Conservation (phyloP, 1,140 invertebrate species). For the Lepidotrigona ventralis region DNA sequence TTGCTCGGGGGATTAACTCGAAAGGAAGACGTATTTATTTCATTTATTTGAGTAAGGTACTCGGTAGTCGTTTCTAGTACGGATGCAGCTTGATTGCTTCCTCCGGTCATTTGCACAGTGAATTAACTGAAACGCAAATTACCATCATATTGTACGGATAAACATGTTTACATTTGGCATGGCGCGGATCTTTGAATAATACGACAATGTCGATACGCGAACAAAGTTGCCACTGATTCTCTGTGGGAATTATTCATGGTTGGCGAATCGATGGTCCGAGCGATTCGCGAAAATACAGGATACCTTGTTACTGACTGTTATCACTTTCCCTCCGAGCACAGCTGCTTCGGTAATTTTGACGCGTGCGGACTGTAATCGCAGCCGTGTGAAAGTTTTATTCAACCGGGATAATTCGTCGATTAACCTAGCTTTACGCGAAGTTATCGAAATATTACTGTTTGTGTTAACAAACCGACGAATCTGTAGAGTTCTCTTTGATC, state of each 20-base stretch:
- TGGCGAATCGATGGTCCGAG: background rate
- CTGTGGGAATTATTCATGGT: background rate
- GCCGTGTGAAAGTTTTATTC: too few relatives aligned
- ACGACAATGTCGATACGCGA: background rate
- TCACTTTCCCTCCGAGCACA: background rate
- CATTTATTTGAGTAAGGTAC: background rate
- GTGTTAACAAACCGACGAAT: too few relatives aligned
- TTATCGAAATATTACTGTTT: too few relatives aligned
- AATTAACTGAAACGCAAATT: constrained; percentile 22
- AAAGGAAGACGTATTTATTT: background rate
- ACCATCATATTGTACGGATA: constrained; percentile 4
- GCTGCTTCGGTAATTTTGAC: background rate
- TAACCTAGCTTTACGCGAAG: too few relatives aligned
- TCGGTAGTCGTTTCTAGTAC: background rate
- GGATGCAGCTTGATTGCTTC: constrained; percentile 2
- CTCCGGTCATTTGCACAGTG: constrained; percentile 26
- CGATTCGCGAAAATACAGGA: background rate
- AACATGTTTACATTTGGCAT: constrained; percentile 21
- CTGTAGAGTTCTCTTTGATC: too few relatives aligned
- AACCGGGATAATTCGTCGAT: too few relatives aligned
- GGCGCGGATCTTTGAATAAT: background rate
- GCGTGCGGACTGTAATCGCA: too few relatives aligned
- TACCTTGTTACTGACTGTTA: background rate
- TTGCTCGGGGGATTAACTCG: too few relatives aligned
- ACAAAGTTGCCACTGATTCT: background rate